Evolutionary conservation across 2,797 vertebrate genomes (phyloP), one percentile per base, ranked within the genome.

Genomic region (Nannoperca australis): DNA sequence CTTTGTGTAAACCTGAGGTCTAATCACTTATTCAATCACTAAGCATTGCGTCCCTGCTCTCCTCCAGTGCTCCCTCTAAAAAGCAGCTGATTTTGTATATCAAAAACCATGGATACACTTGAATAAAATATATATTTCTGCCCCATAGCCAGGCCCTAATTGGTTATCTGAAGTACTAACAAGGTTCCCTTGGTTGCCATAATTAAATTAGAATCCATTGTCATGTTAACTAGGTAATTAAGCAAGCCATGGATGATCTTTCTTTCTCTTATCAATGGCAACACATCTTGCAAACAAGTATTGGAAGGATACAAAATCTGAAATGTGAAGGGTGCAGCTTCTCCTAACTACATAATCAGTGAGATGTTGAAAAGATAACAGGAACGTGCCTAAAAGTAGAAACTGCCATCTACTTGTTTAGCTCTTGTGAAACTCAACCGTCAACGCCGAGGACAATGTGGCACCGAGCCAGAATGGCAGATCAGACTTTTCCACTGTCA

Each of bases 11-110:
- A 91, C 70, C 82, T 87, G 81, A 82, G 79, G 85, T 91, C 86
- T 89, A 93, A 94, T 93, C 92, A 93, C 88, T 92, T 91, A 87
- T 92, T 91, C 88, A 92, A 93, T 93, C 92, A 93, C 75, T 50
- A 76, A 77, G 85, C 88, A 88, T 92, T 90, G 87, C 85, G 70
- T 83, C 78, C 73, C 54, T 70, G 79, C 38, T 88, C 85, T 78
- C 78, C 82, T 72, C 34, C 70, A 34, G 36, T 38, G 51, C 69
- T 56, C 68, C 73, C 71, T 66, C 59, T 66, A 78, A 83, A 88
- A 82, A 74, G 78, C 71, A 34, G 59, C 82, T 90, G 89, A 86
- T 93, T 91, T 91, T 78, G 70, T 84, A 70, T 88, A 78, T 64
- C 49, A 71, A 85, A 92, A 86, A 88, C 78, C 89, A 88, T 84